A percentile compares a stretch with the other conserved stretches of the same genome.
Conservation (phyloP, 2,888 invertebrate genomes). For the Octodonta nipae region DNA sequence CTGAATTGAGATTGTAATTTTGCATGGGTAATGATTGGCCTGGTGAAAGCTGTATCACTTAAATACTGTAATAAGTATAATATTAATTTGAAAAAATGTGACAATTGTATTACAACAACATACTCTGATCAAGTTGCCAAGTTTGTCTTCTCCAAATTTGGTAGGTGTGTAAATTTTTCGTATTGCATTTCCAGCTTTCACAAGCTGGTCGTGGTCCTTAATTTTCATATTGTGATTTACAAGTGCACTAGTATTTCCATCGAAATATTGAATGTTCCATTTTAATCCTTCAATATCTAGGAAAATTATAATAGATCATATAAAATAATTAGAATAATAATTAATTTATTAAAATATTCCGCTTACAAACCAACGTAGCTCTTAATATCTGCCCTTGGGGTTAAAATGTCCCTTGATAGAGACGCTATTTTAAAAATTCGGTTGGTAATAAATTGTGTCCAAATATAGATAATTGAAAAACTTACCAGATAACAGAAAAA, state of each 20-base stretch:
- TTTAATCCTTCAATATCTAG: constrained; percentile 1
- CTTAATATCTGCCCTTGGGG: too few species aligned
- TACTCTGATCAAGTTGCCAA: constrained; percentile 9
- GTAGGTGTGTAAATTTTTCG: constrained; percentile 7
- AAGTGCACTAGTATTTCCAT: neutral
- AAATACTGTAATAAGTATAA: constrained; percentile 6
- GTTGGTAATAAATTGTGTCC: too few species aligned
- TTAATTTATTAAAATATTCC: too few species aligned
- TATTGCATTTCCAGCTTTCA: constrained; percentile 2
- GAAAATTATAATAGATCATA: too few species aligned
- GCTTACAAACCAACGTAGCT: too few species aligned
- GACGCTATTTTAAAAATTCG: too few species aligned
- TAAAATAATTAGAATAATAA: too few species aligned
- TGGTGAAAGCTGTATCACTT: constrained; percentile 8
- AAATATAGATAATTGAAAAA: too few species aligned
- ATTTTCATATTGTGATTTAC: constrained; percentile 7
- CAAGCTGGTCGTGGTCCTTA: neutral
- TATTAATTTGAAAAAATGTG: constrained; percentile 1
- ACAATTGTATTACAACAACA: too few species aligned
- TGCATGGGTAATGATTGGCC: constrained; percentile 8
- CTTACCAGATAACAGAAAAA: too few species aligned
- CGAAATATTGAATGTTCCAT: neutral
- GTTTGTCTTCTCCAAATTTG: constrained; percentile 5
- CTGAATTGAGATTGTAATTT: constrained; percentile 8
- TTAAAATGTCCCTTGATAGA: too few species aligned